Evolutionary conservation across 1,140 invertebrate genomes (phyloP).

Genomic region (Scylla paramamosain): DNA sequence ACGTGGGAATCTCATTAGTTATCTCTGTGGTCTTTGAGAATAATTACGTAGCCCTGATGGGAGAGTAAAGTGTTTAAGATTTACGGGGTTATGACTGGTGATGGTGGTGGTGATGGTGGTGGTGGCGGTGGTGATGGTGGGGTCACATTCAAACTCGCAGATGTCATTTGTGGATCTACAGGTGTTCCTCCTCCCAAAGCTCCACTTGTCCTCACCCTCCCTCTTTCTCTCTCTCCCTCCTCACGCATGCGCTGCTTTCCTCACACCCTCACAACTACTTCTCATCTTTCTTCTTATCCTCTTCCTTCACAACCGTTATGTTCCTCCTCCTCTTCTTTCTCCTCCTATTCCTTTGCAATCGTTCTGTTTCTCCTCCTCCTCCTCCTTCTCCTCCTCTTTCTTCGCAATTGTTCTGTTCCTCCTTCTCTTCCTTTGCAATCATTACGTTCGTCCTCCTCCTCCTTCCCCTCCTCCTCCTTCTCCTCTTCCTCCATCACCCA

Average conservation of each 20-base stretch:
- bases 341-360: no score
- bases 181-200: neutral
- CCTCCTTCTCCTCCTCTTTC: no score
- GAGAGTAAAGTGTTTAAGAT: no score
- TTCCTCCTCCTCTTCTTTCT: no score
- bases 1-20: no score
- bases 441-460: no score
- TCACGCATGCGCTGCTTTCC: neutral
- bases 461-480: neutral
- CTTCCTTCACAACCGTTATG: neutral
- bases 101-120: neutral
- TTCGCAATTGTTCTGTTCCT: neutral
- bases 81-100: neutral
- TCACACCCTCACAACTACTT: neutral
- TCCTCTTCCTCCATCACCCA: neutral
- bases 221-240: constrained; percentile 40
- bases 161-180: neutral
- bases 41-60: no score
- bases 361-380: no score
- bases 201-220: neutral
- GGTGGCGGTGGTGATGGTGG: neutral
- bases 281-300: neutral
- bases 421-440: no score
- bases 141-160: no score
- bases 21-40: no score